Evolutionary conservation across 2,888 invertebrate genomes (phyloP).

Genomic region (Dusona sp.): DNA sequence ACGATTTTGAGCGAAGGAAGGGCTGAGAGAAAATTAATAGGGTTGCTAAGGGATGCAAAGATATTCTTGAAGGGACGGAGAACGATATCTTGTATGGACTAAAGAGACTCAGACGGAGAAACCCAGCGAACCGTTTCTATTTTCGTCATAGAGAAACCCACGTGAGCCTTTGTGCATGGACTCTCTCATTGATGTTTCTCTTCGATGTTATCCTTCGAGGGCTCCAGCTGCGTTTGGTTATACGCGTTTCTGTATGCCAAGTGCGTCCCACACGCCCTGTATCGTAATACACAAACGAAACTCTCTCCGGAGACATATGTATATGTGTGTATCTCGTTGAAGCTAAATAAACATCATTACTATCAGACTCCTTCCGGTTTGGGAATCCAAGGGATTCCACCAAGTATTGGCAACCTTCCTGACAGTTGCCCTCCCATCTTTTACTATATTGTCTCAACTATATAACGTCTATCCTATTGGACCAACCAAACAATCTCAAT

Average conservation of each 20-base stretch:
- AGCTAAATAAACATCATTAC: conserved; percentile 83
- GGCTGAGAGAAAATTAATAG: conserved; percentile 48
- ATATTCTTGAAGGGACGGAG: conserved; percentile 33
- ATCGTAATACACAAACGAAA: conserved; percentile 3
- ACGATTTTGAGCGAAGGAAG: neutral
- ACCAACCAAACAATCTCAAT: neutral
- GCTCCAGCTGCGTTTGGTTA: conserved; percentile 24
- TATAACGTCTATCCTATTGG: neutral
- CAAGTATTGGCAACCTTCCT: conserved; percentile 35
- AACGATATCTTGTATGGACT: conserved; percentile 8
- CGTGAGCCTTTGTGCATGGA: conserved; percentile 37
- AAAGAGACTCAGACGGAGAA: conserved; percentile 18
- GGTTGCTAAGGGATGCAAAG: conserved; percentile 49
- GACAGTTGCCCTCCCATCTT: conserved; percentile 10
- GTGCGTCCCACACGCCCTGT: conserved; percentile 5
- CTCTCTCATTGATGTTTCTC: conserved; percentile 61
- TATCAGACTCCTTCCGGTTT: conserved; percentile 67
- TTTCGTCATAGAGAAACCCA: conserved; percentile 53
- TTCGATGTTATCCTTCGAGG: neutral
- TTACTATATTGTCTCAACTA: neutral
- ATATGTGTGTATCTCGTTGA: conserved; percentile 52
- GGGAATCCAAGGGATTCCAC: conserved; percentile 6
- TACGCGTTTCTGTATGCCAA: conserved; percentile 43
- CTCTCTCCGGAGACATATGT: neutral
- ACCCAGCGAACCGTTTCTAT: conserved; percentile 70